These are phyloP conservation scores for Tiliacea citrago DNA, from an alignment of 2,888 invertebrate species.

Conservation along the genomic window DNA sequence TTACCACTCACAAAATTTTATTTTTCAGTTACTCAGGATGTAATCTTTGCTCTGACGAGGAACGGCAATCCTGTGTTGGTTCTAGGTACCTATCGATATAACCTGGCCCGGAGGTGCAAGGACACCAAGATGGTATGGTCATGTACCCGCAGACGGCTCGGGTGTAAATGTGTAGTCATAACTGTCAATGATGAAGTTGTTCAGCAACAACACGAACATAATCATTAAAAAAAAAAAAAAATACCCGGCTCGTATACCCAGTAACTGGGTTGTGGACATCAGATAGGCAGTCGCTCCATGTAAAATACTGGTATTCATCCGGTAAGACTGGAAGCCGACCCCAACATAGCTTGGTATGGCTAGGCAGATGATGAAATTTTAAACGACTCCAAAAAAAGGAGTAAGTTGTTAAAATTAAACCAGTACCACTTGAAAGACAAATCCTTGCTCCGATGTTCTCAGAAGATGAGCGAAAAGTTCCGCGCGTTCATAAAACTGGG, in stretches of 20 bases:
- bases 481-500: slow-evolving; percentile 58
- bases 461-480: slow-evolving; percentile 51
- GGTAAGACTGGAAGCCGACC: too few relatives aligned
- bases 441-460: slow-evolving; percentile 45
- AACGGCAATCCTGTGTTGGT: slow-evolving; percentile 19
- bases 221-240: too few relatives aligned
- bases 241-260: too few relatives aligned
- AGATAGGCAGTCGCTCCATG: too few relatives aligned
- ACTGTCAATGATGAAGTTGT: neutral
- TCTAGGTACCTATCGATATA: slow-evolving; percentile 10
- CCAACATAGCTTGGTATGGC: too few relatives aligned
- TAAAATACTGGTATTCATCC: too few relatives aligned
- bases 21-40: slow-evolving; percentile 3
- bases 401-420: too few relatives aligned
- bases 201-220: slow-evolving; percentile 5
- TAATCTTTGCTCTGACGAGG: neutral
- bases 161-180: slow-evolving; percentile 9
- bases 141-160: slow-evolving; percentile 5
- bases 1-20: neutral
- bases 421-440: slow-evolving; percentile 35
- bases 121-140: neutral
- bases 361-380: neutral
- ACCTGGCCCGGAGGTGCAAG: slow-evolving; percentile 9
- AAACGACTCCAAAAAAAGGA: neutral
- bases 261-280: too few relatives aligned